Percentiles rank a stretch among this genome's conserved stretches.
phyloP scores from a whole-genome alignment of 1,140 invertebrate genomes.

The Limonius californicus region DNA sequence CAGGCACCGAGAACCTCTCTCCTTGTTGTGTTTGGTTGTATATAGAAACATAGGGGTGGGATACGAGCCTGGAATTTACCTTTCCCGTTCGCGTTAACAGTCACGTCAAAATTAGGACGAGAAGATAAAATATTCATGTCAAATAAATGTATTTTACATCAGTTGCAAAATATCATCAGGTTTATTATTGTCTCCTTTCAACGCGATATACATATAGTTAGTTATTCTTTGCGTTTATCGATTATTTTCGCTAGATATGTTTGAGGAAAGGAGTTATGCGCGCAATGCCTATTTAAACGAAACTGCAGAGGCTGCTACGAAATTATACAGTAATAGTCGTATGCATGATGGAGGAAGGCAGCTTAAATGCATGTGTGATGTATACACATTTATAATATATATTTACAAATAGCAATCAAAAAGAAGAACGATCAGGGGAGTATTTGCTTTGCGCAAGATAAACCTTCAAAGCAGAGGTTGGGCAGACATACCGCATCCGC shows the following conservation, averaged over 20 bases:
- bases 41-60: slow-evolving; percentile 1
- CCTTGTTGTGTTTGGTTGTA: neutral
- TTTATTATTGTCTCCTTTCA: neutral
- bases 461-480: slow-evolving; percentile 29
- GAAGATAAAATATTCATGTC: slow-evolving; percentile 23
- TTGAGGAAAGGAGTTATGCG: no score
- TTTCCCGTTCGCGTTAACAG: no score
- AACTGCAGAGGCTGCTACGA: no score
- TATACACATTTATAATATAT: no score
- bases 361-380: no score
- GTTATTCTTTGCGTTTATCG: neutral
- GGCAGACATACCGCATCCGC: slow-evolving; percentile 11
- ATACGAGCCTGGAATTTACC: neutral
- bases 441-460: slow-evolving; percentile 30
- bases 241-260: neutral
- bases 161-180: slow-evolving; percentile 20
- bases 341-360: no score
- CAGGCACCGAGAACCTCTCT: neutral
- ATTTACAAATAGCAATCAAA: slow-evolving; percentile 26
- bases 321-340: no score
- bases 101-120: slow-evolving; percentile 15
- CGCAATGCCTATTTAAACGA: no score
- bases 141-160: slow-evolving; percentile 26
- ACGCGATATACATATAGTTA: neutral
- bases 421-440: slow-evolving; percentile 24